Base-by-base conservation (phyloP, 2,797 vertebrate species). In the Enteromius afrohamiltoni region DNA sequence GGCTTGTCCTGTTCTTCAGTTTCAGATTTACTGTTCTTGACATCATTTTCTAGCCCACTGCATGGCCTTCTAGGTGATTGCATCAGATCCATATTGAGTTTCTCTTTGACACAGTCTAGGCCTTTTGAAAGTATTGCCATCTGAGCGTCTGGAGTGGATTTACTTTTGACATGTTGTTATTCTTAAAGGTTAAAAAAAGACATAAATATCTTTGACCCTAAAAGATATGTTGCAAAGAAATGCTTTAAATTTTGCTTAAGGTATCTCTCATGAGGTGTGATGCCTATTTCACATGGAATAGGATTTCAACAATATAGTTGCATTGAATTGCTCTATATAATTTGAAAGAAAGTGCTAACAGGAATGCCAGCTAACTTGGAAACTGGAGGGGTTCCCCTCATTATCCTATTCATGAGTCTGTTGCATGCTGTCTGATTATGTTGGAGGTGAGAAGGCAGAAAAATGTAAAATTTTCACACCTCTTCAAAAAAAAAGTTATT, bases 321-420 rank as follows among this genome's bases (percentile, higher is more conserved):
- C 55, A 47, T 49, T 40, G 40, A 77, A 34, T 80, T 17, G 13
- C 13, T 64, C 60, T 58, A 58, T 65, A 82, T 69, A 64, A 68
- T 67, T 58, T 84, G 42, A 82, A 78, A 77, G 40, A 45, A 77
- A 42, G 69, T 6, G 42, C 42, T 71, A 71, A 83, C 45, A 83
- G 70, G 77, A 79, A 76, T 74, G 62, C 47, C 55, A 83, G 58
- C 80, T 82, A 86, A 74, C 76, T 47, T 70, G 60, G 58, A 79
- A 64, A 75, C 79, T 79, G 71, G 86, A 62, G 58, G 76, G 81
- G 64, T 67, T 70, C 75, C 77, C 80, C 78, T 87, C 83, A 83
- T 88, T 88, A 88, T 77, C 74, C 76, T 85, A 87, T 89, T 87
- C 80, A 87, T 82, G 84, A 86, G 83, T 23, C 84, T 37, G 71